Percentiles rank a stretch among this genome's conserved stretches.
phyloP scores from a whole-genome alignment of 2,797 vertebrate species.

The Acanthurus leucopareius region DNA sequence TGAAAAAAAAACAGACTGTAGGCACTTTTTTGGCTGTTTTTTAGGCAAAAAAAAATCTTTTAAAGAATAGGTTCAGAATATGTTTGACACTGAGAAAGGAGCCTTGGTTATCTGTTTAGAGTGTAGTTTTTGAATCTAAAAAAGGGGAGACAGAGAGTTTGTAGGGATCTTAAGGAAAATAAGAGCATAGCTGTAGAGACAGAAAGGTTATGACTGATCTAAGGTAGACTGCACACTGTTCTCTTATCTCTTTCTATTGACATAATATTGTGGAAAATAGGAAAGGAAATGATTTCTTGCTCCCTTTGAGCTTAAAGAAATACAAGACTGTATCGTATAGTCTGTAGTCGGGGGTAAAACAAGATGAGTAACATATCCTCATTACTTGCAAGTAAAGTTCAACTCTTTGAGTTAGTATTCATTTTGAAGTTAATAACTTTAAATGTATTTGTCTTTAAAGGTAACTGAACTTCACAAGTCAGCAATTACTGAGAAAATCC shows the following conservation, averaged over 20 bases:
- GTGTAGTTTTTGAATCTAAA: slow-evolving; percentile 54
- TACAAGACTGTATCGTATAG: no score
- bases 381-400: no score
- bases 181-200: slow-evolving; percentile 42
- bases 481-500: no score
- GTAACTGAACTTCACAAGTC: no score
- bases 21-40: background rate
- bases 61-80: slow-evolving; percentile 34
- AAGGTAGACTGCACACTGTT: slow-evolving; percentile 11
- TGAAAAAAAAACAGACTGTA: background rate
- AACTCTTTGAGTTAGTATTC: no score
- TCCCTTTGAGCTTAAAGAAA: background rate
- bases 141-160: slow-evolving; percentile 34
- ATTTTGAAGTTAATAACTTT: no score
- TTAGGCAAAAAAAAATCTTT: background rate
- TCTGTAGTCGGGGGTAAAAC: no score
- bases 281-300: slow-evolving; percentile 1
- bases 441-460: no score
- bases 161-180: slow-evolving; percentile 46
- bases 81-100: slow-evolving; percentile 24
- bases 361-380: no score
- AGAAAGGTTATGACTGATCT: slow-evolving; percentile 39
- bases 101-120: slow-evolving; percentile 22
- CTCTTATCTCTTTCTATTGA: slow-evolving; percentile 29
- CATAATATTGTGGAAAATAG: slow-evolving; percentile 15